Conservation (phyloP, 2,113 vertebrate genomes). For the Sporophila hypoxantha region DNA sequence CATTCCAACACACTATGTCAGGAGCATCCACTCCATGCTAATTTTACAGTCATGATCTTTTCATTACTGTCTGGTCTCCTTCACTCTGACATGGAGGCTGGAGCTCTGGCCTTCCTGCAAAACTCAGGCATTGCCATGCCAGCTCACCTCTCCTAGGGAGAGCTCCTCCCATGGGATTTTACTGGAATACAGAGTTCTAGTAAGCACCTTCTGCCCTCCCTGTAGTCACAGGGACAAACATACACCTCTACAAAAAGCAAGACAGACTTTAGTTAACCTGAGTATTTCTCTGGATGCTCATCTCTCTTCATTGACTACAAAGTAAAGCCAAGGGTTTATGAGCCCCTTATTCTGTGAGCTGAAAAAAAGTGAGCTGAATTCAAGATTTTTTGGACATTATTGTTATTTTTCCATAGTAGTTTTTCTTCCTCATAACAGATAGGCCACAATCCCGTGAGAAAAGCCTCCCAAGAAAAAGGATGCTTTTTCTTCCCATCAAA, state of each 20-base stretch:
- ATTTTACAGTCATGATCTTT: neutral
- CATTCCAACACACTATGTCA: neutral
- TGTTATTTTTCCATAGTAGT: neutral
- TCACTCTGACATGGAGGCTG: neutral
- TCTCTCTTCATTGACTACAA: neutral
- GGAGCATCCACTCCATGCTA: neutral
- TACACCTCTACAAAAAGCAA: neutral
- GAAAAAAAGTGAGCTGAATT: neutral
- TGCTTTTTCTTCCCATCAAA: neutral
- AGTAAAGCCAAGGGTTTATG: neutral
- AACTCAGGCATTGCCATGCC: neutral
- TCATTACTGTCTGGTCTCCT: neutral
- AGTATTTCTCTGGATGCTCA: neutral
- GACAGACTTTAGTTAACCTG: neutral
- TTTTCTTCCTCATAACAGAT: neutral
- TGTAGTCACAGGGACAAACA: neutral
- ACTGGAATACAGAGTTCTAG: neutral
- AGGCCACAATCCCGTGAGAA: neutral
- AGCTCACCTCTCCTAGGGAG: neutral
- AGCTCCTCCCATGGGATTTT: neutral
- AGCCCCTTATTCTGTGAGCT: neutral
- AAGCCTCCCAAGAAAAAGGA: neutral
- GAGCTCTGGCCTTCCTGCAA: neutral
- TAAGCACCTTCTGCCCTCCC: neutral
- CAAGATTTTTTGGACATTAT: neutral